Evolutionary conservation across 2,113 vertebrate genomes (phyloP), one percentile per base, ranked within the genome.

Genomic region (Chlorodrepanis virens): DNA sequence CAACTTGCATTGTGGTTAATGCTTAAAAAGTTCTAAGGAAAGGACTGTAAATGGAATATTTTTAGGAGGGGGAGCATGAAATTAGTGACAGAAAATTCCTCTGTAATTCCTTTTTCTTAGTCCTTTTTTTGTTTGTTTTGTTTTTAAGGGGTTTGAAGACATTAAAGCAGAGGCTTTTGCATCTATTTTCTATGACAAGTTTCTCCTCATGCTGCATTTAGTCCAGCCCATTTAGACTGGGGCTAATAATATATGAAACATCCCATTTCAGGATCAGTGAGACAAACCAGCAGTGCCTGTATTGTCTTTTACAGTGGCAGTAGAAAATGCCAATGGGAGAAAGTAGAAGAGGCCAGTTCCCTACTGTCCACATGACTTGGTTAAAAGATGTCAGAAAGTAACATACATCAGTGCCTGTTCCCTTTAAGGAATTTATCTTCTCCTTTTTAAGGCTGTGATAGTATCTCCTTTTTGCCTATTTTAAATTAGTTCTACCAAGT

Each of bases 21-120:
- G 28, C 17, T 89, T 65, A 91, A 81, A 27, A 83, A 39, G 42
- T 83, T 83, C 18, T 80, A 91, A 61, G 54, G 18, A 44, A 83
- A 68, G 6, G 33, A 87, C 33, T 12, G 6, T n/a, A 39, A 83
- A 25, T 19, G 49, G 8, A 11, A 64, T 15, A 31, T 11, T 78
- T 90, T 84, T 45, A n/a, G 20, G 28, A 75, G 13, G 3, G 7
- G 3, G 17, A 78, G 7, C 37, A 87, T 44, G 13, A 69, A 65
- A 87, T 35, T 31, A 45, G 11, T 39, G 23, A 54, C 63, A 59
- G 8, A 8, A 63, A 60, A 72, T 28, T 44, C 6, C 2, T 42
- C 57, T 44, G 9, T 7, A n/a, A 35, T 35, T 12, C 8, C 1
- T 25, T 28, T 22, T 23, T 6, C 4, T 16, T 12, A 2, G 4